These are phyloP conservation scores for Sycophila texana DNA, from an alignment of 2,888 invertebrate genomes.

Conservation along the genomic window DNA sequence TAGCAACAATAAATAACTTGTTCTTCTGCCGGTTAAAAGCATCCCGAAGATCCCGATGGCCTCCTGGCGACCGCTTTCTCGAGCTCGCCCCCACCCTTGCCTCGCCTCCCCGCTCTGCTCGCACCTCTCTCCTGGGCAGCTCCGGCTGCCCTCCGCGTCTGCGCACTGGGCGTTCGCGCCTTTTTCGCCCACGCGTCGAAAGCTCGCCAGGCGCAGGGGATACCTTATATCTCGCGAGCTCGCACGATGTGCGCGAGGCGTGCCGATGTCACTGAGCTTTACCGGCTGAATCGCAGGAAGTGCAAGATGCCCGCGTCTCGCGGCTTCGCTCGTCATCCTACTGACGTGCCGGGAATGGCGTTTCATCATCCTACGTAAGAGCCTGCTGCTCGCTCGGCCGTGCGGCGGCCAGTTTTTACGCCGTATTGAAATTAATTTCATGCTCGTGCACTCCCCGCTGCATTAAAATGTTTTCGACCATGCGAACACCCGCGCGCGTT, in stretches of 20 bases:
- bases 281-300: background rate
- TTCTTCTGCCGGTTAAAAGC: conserved; percentile 68
- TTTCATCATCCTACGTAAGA: conserved; percentile 6
- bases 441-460: background rate
- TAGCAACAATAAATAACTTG: conserved; percentile 75
- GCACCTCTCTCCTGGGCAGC: background rate
- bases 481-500: background rate
- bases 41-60: conserved; percentile 61
- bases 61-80: conserved; percentile 32
- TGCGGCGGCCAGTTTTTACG: background rate
- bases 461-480: background rate
- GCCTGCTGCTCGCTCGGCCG: conserved; percentile 11
- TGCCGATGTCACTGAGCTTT: background rate
- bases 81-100: background rate
- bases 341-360: background rate
- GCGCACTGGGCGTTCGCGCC: conserved; percentile 3
- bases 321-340: background rate
- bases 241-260: too few relatives aligned
- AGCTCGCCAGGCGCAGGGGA: background rate
- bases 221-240: background rate
- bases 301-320: background rate
- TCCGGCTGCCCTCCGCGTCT: background rate
- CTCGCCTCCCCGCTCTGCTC: background rate
- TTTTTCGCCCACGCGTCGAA: conserved; percentile 4
- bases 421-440: conserved; percentile 24